Evolutionary conservation across 2,888 invertebrate genomes (phyloP), one percentile per base, ranked within the genome.

Genomic region (Aphrophora alni): DNA sequence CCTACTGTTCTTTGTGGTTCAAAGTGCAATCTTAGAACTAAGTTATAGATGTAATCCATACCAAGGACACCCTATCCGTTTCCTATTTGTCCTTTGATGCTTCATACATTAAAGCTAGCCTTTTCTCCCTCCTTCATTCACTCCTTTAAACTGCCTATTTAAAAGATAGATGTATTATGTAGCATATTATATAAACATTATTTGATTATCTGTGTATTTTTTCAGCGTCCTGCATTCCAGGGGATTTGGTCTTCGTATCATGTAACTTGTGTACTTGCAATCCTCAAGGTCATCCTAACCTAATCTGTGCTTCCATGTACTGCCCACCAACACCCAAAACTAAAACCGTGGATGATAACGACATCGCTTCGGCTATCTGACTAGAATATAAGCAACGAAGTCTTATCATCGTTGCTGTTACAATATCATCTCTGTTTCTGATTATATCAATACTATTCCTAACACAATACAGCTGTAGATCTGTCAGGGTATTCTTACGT

Each of bases 221-320:
- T 81, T n/a, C 80, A 84, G 84, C 79, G 24, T 77, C 81, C 27
- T 85, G 85, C 77, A 73, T 77, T 38, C 85, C 85, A 0, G 85
- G 85, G 4, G 84, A 85, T 68, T 79, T 85, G 27, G 85, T 85
- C 26, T 85, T 83, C 82, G 85, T 85, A 12, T 83, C 85, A 28
- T 85, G 85, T 59, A 85, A 85, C 77, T 78, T 85, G 14, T 85
- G 85, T 80, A 84, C 85, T 10, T 85, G 85, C 81, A 84, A 84
- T 38, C 82, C 82, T 38, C 82, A 84, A 73, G 85, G 85, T 12
- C 82, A 81, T 68, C 85, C 85, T 1, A 85, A 85, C 78, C 70
- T 79, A 38, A 82, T 85, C 72, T 85, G 85, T 44, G 85, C 85
- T 33, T 81, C 78, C 24, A 85, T 85, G 85, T 85, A 85, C 85